Base-by-base conservation (phyloP, 2,888 invertebrate genomes). In the Polymixis lichenea region DNA sequence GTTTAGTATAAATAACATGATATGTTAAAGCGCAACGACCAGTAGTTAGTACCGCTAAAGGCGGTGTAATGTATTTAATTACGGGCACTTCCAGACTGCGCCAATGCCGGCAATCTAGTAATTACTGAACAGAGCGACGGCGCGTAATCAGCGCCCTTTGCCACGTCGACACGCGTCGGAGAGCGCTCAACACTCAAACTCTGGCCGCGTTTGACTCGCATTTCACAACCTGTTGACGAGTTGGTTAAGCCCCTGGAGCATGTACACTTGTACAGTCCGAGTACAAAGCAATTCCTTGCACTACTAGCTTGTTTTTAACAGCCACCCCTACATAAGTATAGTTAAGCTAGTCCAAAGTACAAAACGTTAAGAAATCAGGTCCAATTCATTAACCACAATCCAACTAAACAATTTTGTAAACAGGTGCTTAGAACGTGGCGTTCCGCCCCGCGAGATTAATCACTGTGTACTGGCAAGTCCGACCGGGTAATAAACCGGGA, bases 211-310 rank as follows among this genome's bases (percentile, higher is more conserved):
- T 95, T 93, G 93, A 95, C 91, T 93, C 88, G 90, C 91, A 95
- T 95, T 96, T 95, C 93, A 94, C 95, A 94, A 96, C 95, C 95
- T 96, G 95, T 96, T 96, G 95, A 95, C 94, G 91, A 93, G 93
- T 95, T 92, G 94, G 94, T 93, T 92, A 92, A 94, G 91, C 93
- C 92, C 89, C 91, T 92, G 90, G 89, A 93, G 92, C 91, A 92
- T 87, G 90, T 90, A 90, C 90, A 69, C 90, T 91, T 87, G 90
- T 90, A 90, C 89, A 90, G 88, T 92, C 89, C 86, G 87, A 90
- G 83, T 89, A 94, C 92, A 94, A 94, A 94, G 94, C 91, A 89
- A 91, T 70, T 88, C 72, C 65, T 70, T 78, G 82, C 83, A 49
- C 72, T 68, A 61, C 55, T 58, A 68, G 51, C 32, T 55, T 62